Conservation (phyloP, 30 jellyfish, hydroid and myxozoan species). For the Morbakka virulenta region DNA sequence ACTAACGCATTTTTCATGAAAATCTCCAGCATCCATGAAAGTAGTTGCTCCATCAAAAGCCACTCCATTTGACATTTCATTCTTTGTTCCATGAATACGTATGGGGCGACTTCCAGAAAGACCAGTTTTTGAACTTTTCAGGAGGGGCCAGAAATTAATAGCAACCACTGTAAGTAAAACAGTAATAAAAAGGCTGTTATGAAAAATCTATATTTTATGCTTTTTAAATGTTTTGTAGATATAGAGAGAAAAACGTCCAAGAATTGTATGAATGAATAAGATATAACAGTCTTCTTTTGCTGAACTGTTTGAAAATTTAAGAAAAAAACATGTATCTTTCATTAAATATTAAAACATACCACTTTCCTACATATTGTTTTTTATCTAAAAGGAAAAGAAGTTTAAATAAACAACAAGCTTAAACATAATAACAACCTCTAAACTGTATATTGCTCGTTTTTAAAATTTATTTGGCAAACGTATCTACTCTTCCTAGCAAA, state of each 20-base stretch:
- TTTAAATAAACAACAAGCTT: too few species aligned
- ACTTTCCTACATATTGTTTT: too few species aligned
- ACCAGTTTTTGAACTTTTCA: slow-evolving; percentile 81
- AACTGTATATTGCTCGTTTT: too few species aligned
- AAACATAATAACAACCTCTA: too few species aligned
- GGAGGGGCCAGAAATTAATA: slow-evolving; percentile 83
- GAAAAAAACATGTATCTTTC: too few species aligned
- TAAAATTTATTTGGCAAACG: too few species aligned
- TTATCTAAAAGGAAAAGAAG: too few species aligned
- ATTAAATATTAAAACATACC: too few species aligned
- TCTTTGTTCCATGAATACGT: slow-evolving; percentile 71
- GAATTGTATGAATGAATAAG: background rate
- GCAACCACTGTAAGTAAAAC: slow-evolving; percentile 61
- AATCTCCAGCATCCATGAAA: slow-evolving; percentile 93
- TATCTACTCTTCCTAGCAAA: too few species aligned
- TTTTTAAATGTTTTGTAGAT: background rate
- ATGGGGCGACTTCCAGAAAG: slow-evolving; percentile 87
- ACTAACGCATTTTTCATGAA: slow-evolving; percentile 89
- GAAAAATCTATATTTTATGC: background rate
- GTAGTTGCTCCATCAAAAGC: slow-evolving; percentile 69
- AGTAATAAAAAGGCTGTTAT: background rate
- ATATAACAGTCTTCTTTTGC: slow-evolving; percentile 47
- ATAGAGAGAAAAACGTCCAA: background rate
- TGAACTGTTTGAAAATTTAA: slow-evolving; percentile 36
- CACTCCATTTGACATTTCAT: slow-evolving; percentile 72